Evolutionary conservation across 2,797 vertebrate genomes (phyloP), one percentile per base, ranked within the genome.

Genomic region (Alauda arvensis): DNA sequence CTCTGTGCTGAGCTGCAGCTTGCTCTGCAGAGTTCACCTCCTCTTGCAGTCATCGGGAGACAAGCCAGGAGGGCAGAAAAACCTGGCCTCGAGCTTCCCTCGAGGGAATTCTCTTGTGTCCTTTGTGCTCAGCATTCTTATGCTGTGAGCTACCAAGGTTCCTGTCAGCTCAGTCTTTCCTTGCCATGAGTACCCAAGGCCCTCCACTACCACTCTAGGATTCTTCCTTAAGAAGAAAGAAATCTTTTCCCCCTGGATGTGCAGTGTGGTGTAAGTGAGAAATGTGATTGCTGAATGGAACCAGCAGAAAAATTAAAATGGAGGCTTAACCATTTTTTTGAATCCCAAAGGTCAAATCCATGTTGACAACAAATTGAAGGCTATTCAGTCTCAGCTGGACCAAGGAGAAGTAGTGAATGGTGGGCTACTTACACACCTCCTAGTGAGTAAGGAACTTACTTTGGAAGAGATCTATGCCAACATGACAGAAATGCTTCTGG

Each of bases 391-490:
- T 76, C 97, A 97, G 77, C 77, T 98, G 88, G 96, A 98, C 61
- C 91, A 59, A 62, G 98, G 98, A 45, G 94, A 98, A 95, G 95
- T 91, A 40, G 97, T 98, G 91, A 96, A 96, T 76, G 98, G 98
- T 37, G 99, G 98, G 17, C 91, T 99, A 57, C 98, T 99, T 72
- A 98, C 99, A 17, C 95, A 97, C 95, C 96, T 99, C 92, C 96
- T 99, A 78, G 89, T 98, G 82, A 98, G 96, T 83, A 98, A 95
- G 96, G 98, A 98, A 89, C 97, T 99, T 96, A 98, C 94, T 28
- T 33, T 98, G 70, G 98, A 99, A 96, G 98, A 99, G 87, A 98
- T 99, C 93, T 99, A 98, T 4, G 99, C 99, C 93, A 99, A 99
- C 56, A 96, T 98, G 92, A 99, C 99, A 0, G 99, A 99, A 96